Percentiles rank a stretch among this genome's conserved stretches.
Evolutionary conservation across 2,888 invertebrate genomes (phyloP).

Genomic region (Lithophane ornitopus): DNA sequence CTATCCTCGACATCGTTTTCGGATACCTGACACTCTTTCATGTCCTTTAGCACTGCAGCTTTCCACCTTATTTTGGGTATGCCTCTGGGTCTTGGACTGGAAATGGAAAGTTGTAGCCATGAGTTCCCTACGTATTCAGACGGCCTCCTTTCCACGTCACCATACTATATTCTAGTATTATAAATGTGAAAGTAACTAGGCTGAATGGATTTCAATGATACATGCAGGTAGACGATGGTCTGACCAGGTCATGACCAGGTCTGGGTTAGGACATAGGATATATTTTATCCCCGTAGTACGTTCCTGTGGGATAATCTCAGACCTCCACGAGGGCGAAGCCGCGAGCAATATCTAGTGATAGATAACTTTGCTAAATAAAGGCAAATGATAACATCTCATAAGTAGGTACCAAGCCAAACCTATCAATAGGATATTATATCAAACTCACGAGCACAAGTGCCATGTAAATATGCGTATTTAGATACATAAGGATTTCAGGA

Average conservation of each 20-base stretch:
- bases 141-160: too few relatives aligned
- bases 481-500: conserved; percentile 30
- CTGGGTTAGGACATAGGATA: background rate
- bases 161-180: background rate
- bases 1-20: too few relatives aligned
- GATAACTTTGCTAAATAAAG: background rate
- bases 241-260: too few relatives aligned
- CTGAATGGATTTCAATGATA: background rate
- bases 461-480: conserved; percentile 34
- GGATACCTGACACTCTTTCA: too few relatives aligned
- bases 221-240: background rate
- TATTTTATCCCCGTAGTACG: too few relatives aligned
- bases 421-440: background rate
- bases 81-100: too few relatives aligned
- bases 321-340: background rate
- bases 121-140: too few relatives aligned
- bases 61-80: too few relatives aligned
- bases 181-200: background rate
- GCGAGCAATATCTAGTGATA: background rate
- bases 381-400: background rate
- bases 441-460: conserved; percentile 8
- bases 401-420: background rate
- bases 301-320: background rate
- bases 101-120: too few relatives aligned
- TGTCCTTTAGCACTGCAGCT: too few relatives aligned